Conservation (phyloP, 1,140 invertebrate species). For the Zaprionus taronus region DNA sequence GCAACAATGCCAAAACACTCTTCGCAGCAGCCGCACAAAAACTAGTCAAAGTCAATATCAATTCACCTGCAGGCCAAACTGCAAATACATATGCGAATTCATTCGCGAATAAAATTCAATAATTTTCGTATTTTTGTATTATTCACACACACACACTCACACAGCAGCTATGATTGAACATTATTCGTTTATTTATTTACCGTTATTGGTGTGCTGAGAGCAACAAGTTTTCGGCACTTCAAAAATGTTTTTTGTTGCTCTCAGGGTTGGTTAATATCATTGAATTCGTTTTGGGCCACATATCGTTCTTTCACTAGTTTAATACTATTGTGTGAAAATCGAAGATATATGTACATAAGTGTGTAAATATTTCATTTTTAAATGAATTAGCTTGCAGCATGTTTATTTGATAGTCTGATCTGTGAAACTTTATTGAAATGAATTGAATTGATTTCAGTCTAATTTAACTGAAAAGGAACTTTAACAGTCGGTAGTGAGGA, state of each 20-base stretch:
- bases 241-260: neutral
- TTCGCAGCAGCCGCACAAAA: conserved; percentile 13
- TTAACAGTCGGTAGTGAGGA: no score
- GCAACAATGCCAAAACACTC: conserved; percentile 51
- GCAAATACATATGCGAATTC: conserved; percentile 16
- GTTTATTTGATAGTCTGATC: neutral
- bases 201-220: neutral
- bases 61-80: conserved; percentile 41
- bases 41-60: conserved; percentile 47
- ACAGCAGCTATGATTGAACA: no score
- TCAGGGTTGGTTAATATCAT: neutral
- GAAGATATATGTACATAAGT: neutral
- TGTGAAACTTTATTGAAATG: neutral
- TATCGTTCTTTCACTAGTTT: neutral
- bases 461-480: no score
- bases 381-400: neutral
- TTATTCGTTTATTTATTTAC: no score
- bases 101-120: neutral
- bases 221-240: conserved; percentile 9
- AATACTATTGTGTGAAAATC: neutral
- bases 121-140: conserved; percentile 5
- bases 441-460: no score
- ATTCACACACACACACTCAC: no score
- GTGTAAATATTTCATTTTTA: neutral
- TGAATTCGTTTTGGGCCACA: neutral